Evolutionary conservation across 2,888 invertebrate species (phyloP).

Genomic region (Leucoptera coffeella): DNA sequence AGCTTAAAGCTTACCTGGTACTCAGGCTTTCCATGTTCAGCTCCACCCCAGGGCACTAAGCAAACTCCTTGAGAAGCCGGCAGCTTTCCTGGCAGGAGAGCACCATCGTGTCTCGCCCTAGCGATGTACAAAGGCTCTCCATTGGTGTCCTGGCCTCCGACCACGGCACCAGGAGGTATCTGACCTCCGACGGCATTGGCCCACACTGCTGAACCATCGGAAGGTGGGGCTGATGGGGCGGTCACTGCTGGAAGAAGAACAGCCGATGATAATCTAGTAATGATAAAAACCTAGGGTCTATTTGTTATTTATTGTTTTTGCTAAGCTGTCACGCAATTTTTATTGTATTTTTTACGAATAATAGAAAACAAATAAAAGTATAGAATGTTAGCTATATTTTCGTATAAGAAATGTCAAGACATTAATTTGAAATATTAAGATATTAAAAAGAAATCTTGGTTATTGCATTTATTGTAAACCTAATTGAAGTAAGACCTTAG

Average conservation of each 20-base stretch:
- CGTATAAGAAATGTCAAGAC: no score
- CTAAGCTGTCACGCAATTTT: no score
- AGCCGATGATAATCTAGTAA: no score
- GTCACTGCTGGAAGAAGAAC: conserved; percentile 1
- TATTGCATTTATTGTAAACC: no score
- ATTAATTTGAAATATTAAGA: no score
- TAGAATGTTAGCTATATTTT: no score
- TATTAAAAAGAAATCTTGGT: no score
- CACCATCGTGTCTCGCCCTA: conserved; percentile 72
- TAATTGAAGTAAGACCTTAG: no score
- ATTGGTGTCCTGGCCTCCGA: conserved; percentile 54
- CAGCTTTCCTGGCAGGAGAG: conserved; percentile 74
- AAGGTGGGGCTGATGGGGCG: conserved; percentile 24
- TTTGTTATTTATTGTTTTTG: no score
- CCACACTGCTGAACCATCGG: conserved; percentile 44
- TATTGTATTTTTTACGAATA: no score
- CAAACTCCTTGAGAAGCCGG: conserved; percentile 70
- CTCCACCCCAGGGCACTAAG: conserved; percentile 78
- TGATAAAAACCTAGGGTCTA: no score
- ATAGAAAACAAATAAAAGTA: no score
- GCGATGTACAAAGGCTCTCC: conserved; percentile 62
- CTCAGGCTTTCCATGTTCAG: conserved; percentile 66
- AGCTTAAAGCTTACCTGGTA: conserved; percentile 58
- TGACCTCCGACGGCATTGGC: conserved; percentile 55
- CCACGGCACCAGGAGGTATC: conserved; percentile 65